Evolutionary conservation across 2,888 invertebrate species (phyloP).

Genomic region (Drosophila leonis): DNA sequence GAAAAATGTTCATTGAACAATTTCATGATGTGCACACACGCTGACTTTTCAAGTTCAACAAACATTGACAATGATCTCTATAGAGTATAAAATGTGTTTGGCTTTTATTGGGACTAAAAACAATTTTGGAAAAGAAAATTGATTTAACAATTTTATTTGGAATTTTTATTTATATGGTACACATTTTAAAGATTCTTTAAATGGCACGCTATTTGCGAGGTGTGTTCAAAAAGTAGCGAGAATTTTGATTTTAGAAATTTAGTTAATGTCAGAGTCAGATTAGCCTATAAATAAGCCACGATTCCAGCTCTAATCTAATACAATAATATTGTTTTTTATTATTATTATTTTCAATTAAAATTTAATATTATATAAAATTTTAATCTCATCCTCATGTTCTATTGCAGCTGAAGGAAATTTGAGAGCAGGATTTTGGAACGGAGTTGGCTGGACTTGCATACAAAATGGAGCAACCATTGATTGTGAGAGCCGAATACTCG

Average conservation of each 20-base stretch:
- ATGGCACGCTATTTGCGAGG: background rate
- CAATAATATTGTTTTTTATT: too few relatives aligned
- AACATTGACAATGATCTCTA: slow-evolving; percentile 35
- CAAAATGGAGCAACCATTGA: slow-evolving; percentile 85
- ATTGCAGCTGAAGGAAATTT: slow-evolving; percentile 63
- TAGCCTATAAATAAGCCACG: too few relatives aligned
- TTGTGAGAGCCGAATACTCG: slow-evolving; percentile 96
- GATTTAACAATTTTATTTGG: background rate
- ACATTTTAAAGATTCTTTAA: background rate
- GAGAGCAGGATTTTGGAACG: slow-evolving; percentile 48
- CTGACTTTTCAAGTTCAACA: slow-evolving; percentile 77
- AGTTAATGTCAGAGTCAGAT: background rate
- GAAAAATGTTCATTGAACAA: slow-evolving; percentile 62
- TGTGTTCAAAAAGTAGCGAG: background rate
- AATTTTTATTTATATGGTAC: background rate
- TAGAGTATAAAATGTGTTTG: background rate
- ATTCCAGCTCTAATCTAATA: too few relatives aligned
- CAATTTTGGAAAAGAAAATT: background rate
- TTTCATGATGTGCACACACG: slow-evolving; percentile 35
- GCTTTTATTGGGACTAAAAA: background rate
- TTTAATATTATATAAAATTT: too few relatives aligned
- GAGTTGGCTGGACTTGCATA: slow-evolving; percentile 15
- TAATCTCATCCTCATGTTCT: background rate
- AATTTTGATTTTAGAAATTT: background rate
- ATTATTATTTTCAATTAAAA: too few relatives aligned